Evolutionary conservation across 2,113 vertebrate species (phyloP), one percentile per base, ranked within the genome.

Genomic region (Hemicordylus capensis): DNA sequence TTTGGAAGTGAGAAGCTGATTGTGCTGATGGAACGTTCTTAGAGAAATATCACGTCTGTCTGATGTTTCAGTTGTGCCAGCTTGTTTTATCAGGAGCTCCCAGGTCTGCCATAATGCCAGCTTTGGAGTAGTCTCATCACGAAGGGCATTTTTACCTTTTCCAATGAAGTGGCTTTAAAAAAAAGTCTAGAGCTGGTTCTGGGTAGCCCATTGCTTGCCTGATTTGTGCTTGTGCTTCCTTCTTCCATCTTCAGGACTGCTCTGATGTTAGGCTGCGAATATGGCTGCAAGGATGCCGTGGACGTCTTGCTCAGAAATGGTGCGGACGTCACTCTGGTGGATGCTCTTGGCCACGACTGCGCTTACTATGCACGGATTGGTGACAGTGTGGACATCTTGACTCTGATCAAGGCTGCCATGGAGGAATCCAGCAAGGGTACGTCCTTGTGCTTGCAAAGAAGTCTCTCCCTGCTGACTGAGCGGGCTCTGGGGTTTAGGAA

Each of bases 221-320:
- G 31, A 80, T 7, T 54, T 15, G 26, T 2, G 1, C 48, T 6
- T 0, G 0, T 37, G 3, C 0, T n/a, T 80, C 88, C 28, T 90
- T 64, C 87, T 75, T 89, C 76, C 54, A 0, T 11, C 58, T 61
- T n/a, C 93, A 99, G 99, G 95, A 99, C 98, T 0, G 96, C 98
- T 24, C 90, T 99, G 31, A 99, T 99, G 95, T 78, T 99, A 26
- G 99, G 98, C 66, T 99, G 98, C 12, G 98, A 99, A 87, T 98
- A 97, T 0, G 96, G 97, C 73, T 99, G 98, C 95, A 98, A 92
- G 94, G 99, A 98, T 4, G 97, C 98, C 0, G 98, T 99, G 48
- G 98, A 99, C 63, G 97, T 99, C 76, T 80, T 99, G 93, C 93
- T 99, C 88, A 98, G 86, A 91, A 97, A 95, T 0, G 98, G 98